Percentiles rank a stretch among this genome's conserved stretches.
Evolutionary conservation across 2,113 vertebrate genomes (phyloP).

Genomic region (Micromys minutus): DNA sequence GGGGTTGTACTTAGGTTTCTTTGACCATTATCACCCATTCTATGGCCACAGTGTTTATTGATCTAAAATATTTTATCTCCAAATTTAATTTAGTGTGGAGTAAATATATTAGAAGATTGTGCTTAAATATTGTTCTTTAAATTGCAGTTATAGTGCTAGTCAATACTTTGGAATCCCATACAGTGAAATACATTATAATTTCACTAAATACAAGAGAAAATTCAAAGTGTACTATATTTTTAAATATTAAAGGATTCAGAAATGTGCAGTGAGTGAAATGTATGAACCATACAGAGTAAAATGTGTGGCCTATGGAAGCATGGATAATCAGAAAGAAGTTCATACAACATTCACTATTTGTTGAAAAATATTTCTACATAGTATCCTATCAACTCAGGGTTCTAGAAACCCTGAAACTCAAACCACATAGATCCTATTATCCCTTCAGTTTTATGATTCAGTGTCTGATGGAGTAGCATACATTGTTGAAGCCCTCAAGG

Average conservation of each 20-base stretch:
- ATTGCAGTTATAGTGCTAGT: neutral
- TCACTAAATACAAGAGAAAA: neutral
- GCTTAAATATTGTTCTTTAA: neutral
- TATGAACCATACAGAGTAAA: neutral
- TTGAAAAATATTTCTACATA: neutral
- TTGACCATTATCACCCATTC: neutral
- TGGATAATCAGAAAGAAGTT: neutral
- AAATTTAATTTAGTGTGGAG: neutral
- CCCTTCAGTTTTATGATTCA: neutral
- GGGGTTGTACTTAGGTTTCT: neutral
- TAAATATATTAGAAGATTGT: constrained; percentile 7
- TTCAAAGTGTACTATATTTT: neutral
- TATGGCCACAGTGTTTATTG: neutral
- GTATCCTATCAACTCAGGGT: neutral
- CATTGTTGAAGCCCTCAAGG: neutral
- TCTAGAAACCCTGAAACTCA: neutral
- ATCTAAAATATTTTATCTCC: neutral
- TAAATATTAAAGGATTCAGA: neutral
- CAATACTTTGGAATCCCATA: neutral
- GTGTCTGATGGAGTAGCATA: neutral
- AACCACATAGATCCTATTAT: neutral
- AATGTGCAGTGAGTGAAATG: neutral
- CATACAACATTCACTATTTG: neutral
- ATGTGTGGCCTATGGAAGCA: too few relatives aligned
- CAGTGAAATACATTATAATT: neutral